Conservation (phyloP, 2,113 vertebrate species). For the Otus sunia region DNA sequence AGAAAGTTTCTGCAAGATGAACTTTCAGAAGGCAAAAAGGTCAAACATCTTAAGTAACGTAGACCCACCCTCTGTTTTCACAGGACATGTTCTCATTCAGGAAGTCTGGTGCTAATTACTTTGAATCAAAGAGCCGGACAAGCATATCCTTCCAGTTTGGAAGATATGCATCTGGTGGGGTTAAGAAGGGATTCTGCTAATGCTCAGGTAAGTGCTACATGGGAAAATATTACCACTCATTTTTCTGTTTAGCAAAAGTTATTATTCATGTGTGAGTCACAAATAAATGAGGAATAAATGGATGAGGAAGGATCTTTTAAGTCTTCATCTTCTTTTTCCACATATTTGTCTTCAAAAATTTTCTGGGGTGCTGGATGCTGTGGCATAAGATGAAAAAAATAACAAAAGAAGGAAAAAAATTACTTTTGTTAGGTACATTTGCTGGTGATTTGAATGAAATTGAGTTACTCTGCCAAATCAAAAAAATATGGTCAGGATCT, state of each 20-base stretch:
- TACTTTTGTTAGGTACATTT: neutral
- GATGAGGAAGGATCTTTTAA: neutral
- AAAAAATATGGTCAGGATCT: neutral
- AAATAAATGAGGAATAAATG: neutral
- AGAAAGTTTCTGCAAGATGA: conserved; percentile 26
- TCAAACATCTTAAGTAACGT: conserved; percentile 36
- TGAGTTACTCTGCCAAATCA: neutral
- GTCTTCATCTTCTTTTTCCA: neutral
- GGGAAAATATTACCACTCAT: neutral
- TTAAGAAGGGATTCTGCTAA: conserved; percentile 42
- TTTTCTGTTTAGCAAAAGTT: conserved; percentile 15
- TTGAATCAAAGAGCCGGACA: conserved; percentile 57
- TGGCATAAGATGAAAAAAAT: neutral
- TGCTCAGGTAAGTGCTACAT: conserved; percentile 44
- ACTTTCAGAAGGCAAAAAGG: neutral
- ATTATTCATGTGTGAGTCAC: neutral
- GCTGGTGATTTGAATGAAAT: neutral
- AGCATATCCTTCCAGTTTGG: conserved; percentile 47
- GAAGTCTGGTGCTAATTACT: conserved; percentile 69
- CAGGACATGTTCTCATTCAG: conserved; percentile 76
- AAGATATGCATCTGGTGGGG: conserved; percentile 36
- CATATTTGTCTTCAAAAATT: neutral
- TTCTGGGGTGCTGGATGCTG: neutral
- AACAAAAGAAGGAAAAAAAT: neutral
- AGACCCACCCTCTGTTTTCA: conserved; percentile 61